These are phyloP conservation scores for Volucella bombylans DNA, from an alignment of 2,888 invertebrate species.

Conservation along the genomic window DNA sequence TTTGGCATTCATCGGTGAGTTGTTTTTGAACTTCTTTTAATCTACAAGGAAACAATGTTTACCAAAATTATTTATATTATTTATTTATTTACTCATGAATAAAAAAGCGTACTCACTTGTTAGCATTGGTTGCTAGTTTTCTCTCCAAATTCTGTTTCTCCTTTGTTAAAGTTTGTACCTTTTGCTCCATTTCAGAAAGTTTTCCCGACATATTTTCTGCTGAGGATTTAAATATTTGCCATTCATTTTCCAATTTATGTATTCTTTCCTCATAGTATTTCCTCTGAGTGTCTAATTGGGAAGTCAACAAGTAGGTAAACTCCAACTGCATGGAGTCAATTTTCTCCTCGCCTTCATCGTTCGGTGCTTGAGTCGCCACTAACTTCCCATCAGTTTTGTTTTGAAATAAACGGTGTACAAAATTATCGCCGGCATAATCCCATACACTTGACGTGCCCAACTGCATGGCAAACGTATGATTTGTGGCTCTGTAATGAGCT, in stretches of 20 bases:
- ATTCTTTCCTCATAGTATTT: conserved; percentile 94
- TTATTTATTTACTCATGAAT: too few relatives aligned
- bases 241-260: conserved; percentile 84
- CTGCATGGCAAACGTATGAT: conserved; percentile 98
- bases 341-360: conserved; percentile 89
- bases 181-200: conserved; percentile 82
- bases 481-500: conserved; percentile 96
- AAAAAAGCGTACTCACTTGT: conserved; percentile 83
- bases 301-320: conserved; percentile 97
- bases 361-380: conserved; percentile 89
- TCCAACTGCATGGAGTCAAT: conserved; percentile 97
- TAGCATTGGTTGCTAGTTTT: conserved; percentile 86
- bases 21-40: conserved; percentile 87
- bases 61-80: conserved; percentile 11
- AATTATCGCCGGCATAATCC: conserved; percentile 98
- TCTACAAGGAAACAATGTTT: conserved; percentile 79
- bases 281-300: conserved; percentile 96
- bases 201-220: conserved; percentile 83
- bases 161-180: conserved; percentile 84
- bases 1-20: conserved; percentile 91
- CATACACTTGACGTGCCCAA: conserved; percentile 98
- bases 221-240: conserved; percentile 84
- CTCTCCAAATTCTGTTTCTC: conserved; percentile 89
- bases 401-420: conserved; percentile 95
- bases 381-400: conserved; percentile 98